Evolutionary conservation across 2,888 invertebrate species (phyloP).

Genomic region (Globia sparganii): DNA sequence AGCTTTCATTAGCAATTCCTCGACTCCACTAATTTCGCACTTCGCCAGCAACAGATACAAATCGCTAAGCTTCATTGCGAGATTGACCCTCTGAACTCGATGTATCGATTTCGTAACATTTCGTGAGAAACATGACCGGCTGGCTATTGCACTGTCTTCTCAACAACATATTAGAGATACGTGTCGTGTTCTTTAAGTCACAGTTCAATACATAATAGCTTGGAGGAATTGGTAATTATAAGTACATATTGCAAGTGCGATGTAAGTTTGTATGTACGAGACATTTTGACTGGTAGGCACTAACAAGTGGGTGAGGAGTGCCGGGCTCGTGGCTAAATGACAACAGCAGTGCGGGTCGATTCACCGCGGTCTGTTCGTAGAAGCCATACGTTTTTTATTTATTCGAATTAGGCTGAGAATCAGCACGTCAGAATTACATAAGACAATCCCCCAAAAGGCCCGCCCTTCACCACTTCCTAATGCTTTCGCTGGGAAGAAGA

Average conservation of each 20-base stretch:
- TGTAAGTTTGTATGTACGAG: too few relatives aligned
- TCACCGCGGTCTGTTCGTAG: too few relatives aligned
- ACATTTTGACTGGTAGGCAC: too few relatives aligned
- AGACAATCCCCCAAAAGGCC: too few relatives aligned
- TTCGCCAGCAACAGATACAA: conserved; percentile 64
- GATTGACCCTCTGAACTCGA: conserved; percentile 74
- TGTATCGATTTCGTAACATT: conserved; percentile 70
- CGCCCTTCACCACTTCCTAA: too few relatives aligned
- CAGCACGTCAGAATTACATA: too few relatives aligned
- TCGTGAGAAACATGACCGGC: conserved; percentile 72
- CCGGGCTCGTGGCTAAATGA: too few relatives aligned
- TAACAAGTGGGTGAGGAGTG: too few relatives aligned
- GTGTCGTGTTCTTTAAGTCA: conserved; percentile 16
- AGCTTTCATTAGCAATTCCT: conserved; percentile 17
- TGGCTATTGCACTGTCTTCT: conserved; percentile 36
- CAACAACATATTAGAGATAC: conserved; percentile 19
- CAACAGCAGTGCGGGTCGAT: too few relatives aligned
- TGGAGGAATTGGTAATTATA: background rate
- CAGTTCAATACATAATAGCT: background rate
- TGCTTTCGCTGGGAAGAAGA: too few relatives aligned
- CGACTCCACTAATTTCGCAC: conserved; percentile 15
- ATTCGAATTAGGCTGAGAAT: too few relatives aligned
- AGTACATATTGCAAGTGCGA: background rate
- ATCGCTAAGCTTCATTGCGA: conserved; percentile 69
- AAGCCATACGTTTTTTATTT: too few relatives aligned